Conservation (phyloP, 2,888 invertebrate species). For the Acanthopleura granulata region DNA sequence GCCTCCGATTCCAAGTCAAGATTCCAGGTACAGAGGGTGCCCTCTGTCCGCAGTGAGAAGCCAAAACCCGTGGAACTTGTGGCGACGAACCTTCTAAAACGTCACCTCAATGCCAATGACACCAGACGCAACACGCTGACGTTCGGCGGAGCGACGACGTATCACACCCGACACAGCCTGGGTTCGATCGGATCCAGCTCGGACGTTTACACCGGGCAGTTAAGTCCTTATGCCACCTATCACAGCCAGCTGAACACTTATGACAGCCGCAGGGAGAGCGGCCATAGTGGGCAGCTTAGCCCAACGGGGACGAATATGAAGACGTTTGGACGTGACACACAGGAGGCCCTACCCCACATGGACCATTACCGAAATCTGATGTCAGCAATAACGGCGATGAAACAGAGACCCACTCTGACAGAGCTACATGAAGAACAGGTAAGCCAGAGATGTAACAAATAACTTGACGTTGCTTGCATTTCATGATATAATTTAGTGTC, state of each 20-base stretch:
- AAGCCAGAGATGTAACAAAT: no score
- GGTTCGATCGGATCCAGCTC: background rate
- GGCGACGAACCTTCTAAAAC: background rate
- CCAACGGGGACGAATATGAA: conserved; percentile 42
- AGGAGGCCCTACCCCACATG: conserved; percentile 57
- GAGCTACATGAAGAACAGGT: conserved; percentile 69
- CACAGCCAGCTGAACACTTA: background rate
- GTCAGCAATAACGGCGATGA: conserved; percentile 57
- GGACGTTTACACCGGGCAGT: background rate
- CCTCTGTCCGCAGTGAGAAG: background rate
- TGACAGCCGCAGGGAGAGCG: conserved; percentile 57
- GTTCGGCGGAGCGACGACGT: conserved; percentile 3
- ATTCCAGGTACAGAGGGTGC: conserved; percentile 7
- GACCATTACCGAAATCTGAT: conserved; percentile 61
- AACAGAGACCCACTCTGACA: conserved; percentile 67
- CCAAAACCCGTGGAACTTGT: background rate
- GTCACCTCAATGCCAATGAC: background rate
- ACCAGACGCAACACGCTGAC: conserved; percentile 4
- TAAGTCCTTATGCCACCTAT: background rate
- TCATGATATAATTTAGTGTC: no score
- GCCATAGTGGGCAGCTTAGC: conserved; percentile 51
- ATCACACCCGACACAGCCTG: background rate
- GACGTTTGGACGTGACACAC: conserved; percentile 51
- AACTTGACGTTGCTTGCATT: no score
- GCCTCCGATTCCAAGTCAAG: background rate